Evolutionary conservation across 2,888 invertebrate species (phyloP).

Genomic region (Nasonia oneida): DNA sequence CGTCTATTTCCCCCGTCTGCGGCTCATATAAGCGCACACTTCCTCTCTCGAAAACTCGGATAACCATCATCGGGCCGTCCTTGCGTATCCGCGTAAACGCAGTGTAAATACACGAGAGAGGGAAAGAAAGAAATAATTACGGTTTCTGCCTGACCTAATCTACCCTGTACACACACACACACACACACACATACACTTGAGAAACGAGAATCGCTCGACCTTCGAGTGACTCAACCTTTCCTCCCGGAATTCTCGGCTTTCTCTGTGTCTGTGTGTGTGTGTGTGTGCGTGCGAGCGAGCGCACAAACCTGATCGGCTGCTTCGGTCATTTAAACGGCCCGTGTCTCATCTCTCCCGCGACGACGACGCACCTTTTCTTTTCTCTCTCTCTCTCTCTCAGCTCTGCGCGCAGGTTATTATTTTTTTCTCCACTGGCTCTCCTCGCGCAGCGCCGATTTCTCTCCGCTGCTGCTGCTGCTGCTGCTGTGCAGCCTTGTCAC

Average conservation of each 20-base stretch:
- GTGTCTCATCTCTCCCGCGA: slow-evolving; percentile 5
- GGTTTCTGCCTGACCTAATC: slow-evolving; percentile 1
- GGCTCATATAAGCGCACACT: not conserved
- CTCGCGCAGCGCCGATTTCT: not conserved
- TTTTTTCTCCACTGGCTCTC: not conserved
- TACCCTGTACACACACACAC: not conserved
- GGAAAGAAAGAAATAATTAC: not conserved
- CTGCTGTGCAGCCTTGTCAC: not conserved
- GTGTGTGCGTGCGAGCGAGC: not conserved
- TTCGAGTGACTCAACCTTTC: slow-evolving; percentile 21
- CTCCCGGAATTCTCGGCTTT: not conserved
- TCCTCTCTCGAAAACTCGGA: not conserved
- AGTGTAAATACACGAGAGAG: not conserved
- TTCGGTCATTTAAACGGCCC: slow-evolving; percentile 14
- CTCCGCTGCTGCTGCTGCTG: no score
- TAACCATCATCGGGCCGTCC: not conserved
- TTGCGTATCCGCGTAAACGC: not conserved
- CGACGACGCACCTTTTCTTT: not conserved
- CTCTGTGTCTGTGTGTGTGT: not conserved
- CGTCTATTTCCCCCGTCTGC: not conserved
- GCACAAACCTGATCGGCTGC: slow-evolving; percentile 8
- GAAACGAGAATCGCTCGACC: slow-evolving; percentile 14
- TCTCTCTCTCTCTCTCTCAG: not conserved
- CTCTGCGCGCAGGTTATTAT: not conserved
- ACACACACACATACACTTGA: not conserved